Evolutionary conservation across 2,888 invertebrate species (phyloP), one percentile per base, ranked within the genome.

Genomic region (Athripsodes cinereus): DNA sequence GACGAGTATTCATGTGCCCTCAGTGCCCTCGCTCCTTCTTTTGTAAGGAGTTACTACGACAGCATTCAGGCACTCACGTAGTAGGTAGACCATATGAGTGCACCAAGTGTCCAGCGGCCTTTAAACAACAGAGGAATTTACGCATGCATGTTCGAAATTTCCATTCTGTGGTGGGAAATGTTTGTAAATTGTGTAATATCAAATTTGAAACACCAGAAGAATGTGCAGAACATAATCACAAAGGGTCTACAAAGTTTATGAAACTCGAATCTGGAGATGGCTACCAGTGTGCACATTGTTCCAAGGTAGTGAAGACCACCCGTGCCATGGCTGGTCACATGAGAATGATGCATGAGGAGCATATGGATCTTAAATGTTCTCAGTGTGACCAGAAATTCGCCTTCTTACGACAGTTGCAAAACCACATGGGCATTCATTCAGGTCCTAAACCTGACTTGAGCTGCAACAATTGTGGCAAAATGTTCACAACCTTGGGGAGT

Each of bases 31-130:
- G 53, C n/a, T 46, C 53, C 2, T 59, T 59, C 56, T 55, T 59
- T 21, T 55, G 55, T 20, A 59, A 59, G 34, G 59, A 59, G 18
- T 46, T 59, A 8, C 49, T 59, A 13, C 59, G 59, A 6, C 59
- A 59, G 22, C 59, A 59, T 22, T 55, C 55, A 49, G 59, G 55
- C 22, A 59, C 59, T 10, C 59, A 59, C 54, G 49, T 54, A 3
- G 49, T 47, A 10, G 59, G 59, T n/a, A 52, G 59, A 8, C 59
- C 59, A 2, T 49, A 59, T 48, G 52, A 48, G n/a, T 59, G 59
- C 22, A 55, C 55, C 22, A 52, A 44, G 16, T 56, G 56, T 44
- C 49, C 53, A 8, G 56, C 56, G 1, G 59, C 59, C 11, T 59
- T 56, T 50, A 59, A 59, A 20, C 59, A 59, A 26, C 8, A 53